Conservation (phyloP, 2,797 vertebrate species). For the Crenuchus spilurus region DNA sequence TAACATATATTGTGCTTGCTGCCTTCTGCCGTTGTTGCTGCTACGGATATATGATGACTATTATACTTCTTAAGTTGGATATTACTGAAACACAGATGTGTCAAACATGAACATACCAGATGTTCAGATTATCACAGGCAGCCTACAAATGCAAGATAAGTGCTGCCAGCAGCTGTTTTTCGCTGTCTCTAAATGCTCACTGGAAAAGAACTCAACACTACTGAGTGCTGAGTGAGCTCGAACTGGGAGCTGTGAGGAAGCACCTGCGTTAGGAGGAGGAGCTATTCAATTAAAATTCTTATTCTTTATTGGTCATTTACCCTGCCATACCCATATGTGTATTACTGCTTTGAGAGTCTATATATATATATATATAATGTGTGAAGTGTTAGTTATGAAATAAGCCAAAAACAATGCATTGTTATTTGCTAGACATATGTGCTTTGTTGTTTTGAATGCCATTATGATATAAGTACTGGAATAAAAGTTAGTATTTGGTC, state of each 20-base stretch:
- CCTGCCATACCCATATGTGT: too few relatives aligned
- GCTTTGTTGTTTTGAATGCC: background rate
- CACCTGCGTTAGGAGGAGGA: background rate
- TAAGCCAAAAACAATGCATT: too few relatives aligned
- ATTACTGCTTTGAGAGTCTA: too few relatives aligned
- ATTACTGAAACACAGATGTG: conserved; percentile 6
- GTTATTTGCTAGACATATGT: background rate
- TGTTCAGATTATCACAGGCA: conserved; percentile 10
- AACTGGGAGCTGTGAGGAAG: background rate
- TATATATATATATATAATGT: too few relatives aligned
- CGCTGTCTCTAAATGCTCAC: background rate
- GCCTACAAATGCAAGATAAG: conserved; percentile 22
- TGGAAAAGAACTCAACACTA: conserved; percentile 1
- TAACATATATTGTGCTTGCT: background rate
- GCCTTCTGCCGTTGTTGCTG: background rate
- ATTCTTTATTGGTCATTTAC: background rate
- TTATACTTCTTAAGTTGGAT: background rate
- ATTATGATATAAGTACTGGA: background rate
- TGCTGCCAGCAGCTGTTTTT: conserved; percentile 7
- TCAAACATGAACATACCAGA: conserved; percentile 13
- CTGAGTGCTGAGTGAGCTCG: background rate
- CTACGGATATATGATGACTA: background rate
- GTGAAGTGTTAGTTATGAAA: too few relatives aligned
- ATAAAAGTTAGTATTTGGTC: background rate
- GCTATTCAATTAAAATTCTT: background rate